A percentile compares a stretch with the other conserved stretches of the same genome.
Evolutionary conservation across 2,888 invertebrate species (phyloP).

Genomic region (Cerastis rubricosa): DNA sequence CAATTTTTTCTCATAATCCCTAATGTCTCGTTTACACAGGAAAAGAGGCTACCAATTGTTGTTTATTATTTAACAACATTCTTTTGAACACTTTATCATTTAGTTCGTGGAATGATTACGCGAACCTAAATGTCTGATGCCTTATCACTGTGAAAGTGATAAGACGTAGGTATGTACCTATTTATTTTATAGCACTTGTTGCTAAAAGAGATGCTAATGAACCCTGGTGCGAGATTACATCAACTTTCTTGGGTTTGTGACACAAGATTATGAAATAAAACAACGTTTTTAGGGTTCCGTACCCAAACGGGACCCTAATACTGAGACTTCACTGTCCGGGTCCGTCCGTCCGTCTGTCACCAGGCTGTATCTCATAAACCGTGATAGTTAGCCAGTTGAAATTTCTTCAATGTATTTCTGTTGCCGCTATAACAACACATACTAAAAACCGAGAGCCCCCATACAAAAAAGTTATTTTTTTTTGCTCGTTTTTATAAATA

Average conservation of each 20-base stretch:
- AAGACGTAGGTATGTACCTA: conserved; percentile 20
- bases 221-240: conserved; percentile 37
- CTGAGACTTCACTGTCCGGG: too few species aligned
- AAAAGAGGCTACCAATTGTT: not conserved
- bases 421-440: too few species aligned
- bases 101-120: conserved; percentile 36
- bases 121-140: conserved; percentile 32
- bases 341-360: too few species aligned
- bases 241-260: conserved; percentile 32
- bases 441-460: too few species aligned
- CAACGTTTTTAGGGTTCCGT: too few species aligned
- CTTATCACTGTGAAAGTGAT: conserved; percentile 56
- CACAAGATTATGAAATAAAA: conserved; percentile 31
- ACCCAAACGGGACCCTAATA: too few species aligned
- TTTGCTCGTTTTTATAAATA: too few species aligned
- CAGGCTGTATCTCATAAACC: too few species aligned
- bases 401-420: too few species aligned
- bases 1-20: not conserved
- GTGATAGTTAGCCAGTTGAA: too few species aligned
- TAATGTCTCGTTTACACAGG: not conserved
- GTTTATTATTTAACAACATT: conserved; percentile 32
- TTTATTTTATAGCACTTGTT: conserved; percentile 8
- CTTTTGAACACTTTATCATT: conserved; percentile 30
- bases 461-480: too few species aligned
- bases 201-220: conserved; percentile 55